Percentiles rank a stretch among this genome's conserved stretches.
These are phyloP conservation scores for Uloborus diversus DNA, from an alignment of 1,140 invertebrate genomes.

Conservation along the genomic window DNA sequence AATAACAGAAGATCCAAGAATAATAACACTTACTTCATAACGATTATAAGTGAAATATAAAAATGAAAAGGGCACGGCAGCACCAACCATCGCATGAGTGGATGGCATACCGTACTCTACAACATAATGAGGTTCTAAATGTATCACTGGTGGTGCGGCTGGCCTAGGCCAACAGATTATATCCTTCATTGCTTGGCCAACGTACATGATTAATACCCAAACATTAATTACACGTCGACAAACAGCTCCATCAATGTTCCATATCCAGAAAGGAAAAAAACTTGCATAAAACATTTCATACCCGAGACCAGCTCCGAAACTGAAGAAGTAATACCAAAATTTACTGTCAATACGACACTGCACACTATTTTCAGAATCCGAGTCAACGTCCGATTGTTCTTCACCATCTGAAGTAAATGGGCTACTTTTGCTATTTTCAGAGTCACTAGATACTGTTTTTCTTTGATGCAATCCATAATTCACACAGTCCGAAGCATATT, in stretches of 20 bases:
- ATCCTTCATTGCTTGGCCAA: constrained; percentile 88
- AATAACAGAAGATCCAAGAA: too few species aligned
- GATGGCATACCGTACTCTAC: constrained; percentile 94
- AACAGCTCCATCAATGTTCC: constrained; percentile 88
- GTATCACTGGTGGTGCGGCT: constrained; percentile 78
- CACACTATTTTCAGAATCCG: constrained; percentile 59
- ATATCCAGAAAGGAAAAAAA: constrained; percentile 91
- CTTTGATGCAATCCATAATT: constrained; percentile 19
- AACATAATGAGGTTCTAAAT: constrained; percentile 85
- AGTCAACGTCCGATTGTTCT: constrained; percentile 58
- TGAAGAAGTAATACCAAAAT: constrained; percentile 87
- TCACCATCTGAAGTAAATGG: constrained; percentile 38
- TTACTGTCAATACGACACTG: constrained; percentile 75
- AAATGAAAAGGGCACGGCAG: constrained; percentile 85
- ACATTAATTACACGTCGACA: constrained; percentile 81
- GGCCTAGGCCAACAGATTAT: constrained; percentile 86
- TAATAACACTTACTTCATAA: constrained; percentile 80
- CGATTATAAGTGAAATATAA: constrained; percentile 80
- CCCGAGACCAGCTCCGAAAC: constrained; percentile 82
- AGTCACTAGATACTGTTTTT: constrained; percentile 25
- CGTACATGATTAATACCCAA: constrained; percentile 87
- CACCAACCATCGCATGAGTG: constrained; percentile 90
- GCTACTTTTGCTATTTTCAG: constrained; percentile 33
- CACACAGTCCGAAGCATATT: not conserved
- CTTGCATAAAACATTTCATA: constrained; percentile 88